Evolutionary conservation across 2,113 vertebrate species (phyloP).

Genomic region (Hassar affinis): DNA sequence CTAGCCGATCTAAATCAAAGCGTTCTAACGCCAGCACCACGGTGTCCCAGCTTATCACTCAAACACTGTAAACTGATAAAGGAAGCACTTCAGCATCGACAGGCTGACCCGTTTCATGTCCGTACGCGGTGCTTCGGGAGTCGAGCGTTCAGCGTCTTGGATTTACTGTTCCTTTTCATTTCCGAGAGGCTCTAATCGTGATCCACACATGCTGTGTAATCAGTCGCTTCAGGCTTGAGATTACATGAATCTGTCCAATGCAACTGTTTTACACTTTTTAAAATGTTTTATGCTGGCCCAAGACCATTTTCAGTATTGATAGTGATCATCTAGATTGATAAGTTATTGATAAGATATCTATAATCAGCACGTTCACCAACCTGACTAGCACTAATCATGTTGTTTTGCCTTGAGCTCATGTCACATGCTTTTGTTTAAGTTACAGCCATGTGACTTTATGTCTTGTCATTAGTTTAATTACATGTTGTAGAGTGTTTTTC

Average conservation of each 20-base stretch:
- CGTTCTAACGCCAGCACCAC: neutral
- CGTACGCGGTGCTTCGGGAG: neutral
- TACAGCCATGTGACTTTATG: neutral
- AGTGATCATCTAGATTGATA: neutral
- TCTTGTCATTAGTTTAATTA: neutral
- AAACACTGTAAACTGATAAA: conserved; percentile 16
- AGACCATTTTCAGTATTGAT: neutral
- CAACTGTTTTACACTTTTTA: neutral
- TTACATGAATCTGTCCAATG: conserved; percentile 28
- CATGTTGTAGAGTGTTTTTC: neutral
- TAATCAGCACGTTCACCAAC: no score
- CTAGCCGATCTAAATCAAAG: neutral
- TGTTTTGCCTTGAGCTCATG: neutral
- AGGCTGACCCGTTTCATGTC: conserved; percentile 26
- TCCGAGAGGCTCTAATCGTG: neutral
- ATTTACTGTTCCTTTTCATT: conserved; percentile 31
- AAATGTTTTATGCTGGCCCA: neutral
- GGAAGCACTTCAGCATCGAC: neutral
- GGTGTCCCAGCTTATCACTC: conserved; percentile 6
- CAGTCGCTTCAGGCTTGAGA: conserved; percentile 32
- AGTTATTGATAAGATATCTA: neutral
- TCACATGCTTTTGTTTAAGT: neutral
- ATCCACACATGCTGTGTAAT: conserved; percentile 32
- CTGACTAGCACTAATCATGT: neutral
- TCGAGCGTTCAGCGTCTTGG: conserved; percentile 10